Percentiles rank a stretch among this genome's conserved stretches.
These are phyloP conservation scores for Leptinotarsa tumamoca DNA, from an alignment of 2,888 invertebrate species.

Conservation along the genomic window DNA sequence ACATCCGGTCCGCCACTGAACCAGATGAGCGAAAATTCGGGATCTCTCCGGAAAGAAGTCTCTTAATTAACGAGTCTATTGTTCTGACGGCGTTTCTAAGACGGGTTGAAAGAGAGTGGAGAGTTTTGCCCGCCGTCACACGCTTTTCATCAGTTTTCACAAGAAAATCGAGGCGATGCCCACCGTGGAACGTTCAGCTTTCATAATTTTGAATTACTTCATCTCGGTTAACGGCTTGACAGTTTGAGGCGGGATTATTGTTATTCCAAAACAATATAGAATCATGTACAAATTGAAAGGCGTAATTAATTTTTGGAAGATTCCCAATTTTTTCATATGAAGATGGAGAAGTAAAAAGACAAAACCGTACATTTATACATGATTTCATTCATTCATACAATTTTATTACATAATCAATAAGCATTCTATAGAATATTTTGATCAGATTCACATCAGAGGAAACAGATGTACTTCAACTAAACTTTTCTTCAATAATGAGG, in stretches of 20 bases:
- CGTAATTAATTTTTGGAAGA: no score
- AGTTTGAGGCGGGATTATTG: not conserved
- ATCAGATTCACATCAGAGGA: no score
- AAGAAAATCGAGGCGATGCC: conserved; percentile 14
- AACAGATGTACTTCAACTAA: no score
- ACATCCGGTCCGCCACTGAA: not conserved
- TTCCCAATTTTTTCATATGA: no score
- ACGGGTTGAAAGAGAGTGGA: conserved; percentile 49
- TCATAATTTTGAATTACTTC: conserved; percentile 18
- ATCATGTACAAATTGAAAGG: no score
- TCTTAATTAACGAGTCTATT: conserved; percentile 84
- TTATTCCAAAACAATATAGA: not conserved
- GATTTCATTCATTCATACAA: no score
- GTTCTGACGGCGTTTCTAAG: conserved; percentile 72
- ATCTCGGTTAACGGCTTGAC: conserved; percentile 9
- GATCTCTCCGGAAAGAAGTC: conserved; percentile 71
- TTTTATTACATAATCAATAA: no score
- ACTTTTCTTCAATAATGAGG: no score
- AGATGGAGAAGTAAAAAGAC: no score
- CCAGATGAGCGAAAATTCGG: conserved; percentile 27
- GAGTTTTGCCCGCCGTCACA: conserved; percentile 24
- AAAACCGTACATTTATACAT: no score
- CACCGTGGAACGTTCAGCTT: conserved; percentile 19
- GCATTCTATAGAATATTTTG: no score
- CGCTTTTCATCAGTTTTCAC: conserved; percentile 17